Conservation (phyloP, 2,113 vertebrate species). For the Rhagologus leucostigma region DNA sequence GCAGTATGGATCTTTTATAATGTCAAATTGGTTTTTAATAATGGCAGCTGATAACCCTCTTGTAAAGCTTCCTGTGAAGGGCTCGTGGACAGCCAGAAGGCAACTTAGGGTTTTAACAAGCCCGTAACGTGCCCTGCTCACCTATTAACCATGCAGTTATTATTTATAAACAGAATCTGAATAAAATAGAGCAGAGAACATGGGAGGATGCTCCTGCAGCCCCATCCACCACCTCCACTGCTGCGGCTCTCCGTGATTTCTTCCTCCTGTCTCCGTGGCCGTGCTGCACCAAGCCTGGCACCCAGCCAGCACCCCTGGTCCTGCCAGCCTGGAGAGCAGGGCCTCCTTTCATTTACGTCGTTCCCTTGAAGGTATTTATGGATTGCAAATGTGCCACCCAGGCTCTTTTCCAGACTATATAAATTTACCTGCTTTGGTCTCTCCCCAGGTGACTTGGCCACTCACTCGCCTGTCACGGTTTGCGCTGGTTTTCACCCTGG, state of each 20-base stretch:
- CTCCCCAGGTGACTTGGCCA: background rate
- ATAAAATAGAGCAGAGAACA: background rate
- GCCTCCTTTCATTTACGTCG: background rate
- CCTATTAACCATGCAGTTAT: background rate
- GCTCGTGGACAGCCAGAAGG: background rate
- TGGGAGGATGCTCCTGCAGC: background rate
- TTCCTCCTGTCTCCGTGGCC: background rate
- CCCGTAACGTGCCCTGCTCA: background rate
- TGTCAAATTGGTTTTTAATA: slow-evolving; percentile 32
- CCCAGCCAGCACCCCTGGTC: background rate
- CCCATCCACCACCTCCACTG: background rate
- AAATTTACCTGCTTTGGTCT: background rate
- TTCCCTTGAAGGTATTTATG: slow-evolving; percentile 19
- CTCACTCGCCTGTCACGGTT: background rate
- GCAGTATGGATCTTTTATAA: slow-evolving; percentile 29
- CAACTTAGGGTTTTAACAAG: background rate
- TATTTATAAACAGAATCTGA: background rate
- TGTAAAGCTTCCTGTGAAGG: background rate
- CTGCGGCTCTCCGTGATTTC: background rate
- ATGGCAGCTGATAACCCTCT: background rate
- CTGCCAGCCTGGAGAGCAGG: background rate
- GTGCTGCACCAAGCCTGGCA: background rate
- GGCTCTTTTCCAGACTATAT: background rate
- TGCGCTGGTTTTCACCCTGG: background rate
- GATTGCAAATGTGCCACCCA: background rate